phyloP scores from a whole-genome alignment of 2,888 invertebrate species.

The Caenorhabditis parvicauda region DNA sequence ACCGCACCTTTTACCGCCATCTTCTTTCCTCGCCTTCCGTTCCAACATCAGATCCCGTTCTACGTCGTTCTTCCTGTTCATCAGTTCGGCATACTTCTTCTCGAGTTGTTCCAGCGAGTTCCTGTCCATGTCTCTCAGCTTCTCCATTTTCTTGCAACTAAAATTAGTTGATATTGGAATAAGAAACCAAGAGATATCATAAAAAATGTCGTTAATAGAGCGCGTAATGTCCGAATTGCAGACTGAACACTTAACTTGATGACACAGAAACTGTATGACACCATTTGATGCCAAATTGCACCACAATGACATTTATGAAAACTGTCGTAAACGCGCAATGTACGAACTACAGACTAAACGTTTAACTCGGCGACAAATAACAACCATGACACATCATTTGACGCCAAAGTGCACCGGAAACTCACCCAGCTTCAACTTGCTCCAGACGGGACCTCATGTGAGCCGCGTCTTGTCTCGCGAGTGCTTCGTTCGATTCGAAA shows the following conservation, averaged over 20 bases:
- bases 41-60: conserved; percentile 73
- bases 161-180: neutral
- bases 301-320: no score
- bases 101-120: conserved; percentile 76
- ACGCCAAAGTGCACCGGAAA: conserved; percentile 12
- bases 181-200: neutral
- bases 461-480: conserved; percentile 73
- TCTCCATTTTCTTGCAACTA: conserved; percentile 75
- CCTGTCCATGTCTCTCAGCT: conserved; percentile 77
- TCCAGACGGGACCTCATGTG: conserved; percentile 83
- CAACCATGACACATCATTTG: no score
- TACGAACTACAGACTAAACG: no score
- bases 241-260: no score
- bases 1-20: conserved; percentile 64
- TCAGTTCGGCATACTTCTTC: conserved; percentile 80
- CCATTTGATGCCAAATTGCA: no score
- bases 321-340: no score
- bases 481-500: conserved; percentile 72
- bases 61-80: conserved; percentile 74
- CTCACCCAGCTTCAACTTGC: conserved; percentile 79
- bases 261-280: no score
- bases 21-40: conserved; percentile 71
- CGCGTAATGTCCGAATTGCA: no score
- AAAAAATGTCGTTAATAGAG: neutral
- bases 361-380: no score